Evolutionary conservation across 1,140 invertebrate species (phyloP).

Genomic region (Proales similis): DNA sequence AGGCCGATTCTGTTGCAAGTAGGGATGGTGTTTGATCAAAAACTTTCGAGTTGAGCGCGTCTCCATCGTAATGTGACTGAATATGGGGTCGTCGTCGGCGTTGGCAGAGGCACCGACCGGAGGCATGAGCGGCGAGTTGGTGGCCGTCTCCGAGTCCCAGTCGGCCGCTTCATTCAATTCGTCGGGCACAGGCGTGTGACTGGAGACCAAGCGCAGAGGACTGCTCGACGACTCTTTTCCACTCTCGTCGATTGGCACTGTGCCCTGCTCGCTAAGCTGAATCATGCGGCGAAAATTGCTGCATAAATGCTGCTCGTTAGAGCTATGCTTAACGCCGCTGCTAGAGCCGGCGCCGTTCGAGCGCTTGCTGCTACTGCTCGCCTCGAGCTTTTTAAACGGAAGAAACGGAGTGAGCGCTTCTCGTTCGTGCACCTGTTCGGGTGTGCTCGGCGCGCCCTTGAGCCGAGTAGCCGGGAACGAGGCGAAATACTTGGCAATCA

Average conservation of each 20-base stretch:
- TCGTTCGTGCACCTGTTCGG: neutral
- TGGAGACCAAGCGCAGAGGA: no score
- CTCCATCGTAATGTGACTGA: constrained; percentile 28
- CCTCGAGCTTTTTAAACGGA: constrained; percentile 21
- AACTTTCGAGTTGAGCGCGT: constrained; percentile 33
- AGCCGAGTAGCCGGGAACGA: constrained; percentile 26
- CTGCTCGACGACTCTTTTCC: no score
- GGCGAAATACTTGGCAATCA: constrained; percentile 34
- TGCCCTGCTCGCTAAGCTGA: constrained; percentile 5
- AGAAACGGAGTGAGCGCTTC: constrained; percentile 23
- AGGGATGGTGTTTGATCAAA: constrained; percentile 37
- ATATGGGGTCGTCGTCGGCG: constrained; percentile 5
- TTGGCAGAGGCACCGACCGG: no score
- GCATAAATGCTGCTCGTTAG: constrained; percentile 16
- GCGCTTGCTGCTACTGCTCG: neutral
- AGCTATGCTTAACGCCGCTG: neutral
- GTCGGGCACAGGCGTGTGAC: no score
- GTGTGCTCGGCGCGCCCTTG: neutral
- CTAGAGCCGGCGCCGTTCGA: neutral
- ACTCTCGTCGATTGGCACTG: no score
- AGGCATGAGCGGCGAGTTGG: no score
- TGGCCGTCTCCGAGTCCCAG: no score
- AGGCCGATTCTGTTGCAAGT: constrained; percentile 5
- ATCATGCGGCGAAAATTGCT: constrained; percentile 29
- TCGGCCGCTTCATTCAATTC: no score